Conservation (phyloP, 2,113 vertebrate species). For the Rynchops niger region DNA sequence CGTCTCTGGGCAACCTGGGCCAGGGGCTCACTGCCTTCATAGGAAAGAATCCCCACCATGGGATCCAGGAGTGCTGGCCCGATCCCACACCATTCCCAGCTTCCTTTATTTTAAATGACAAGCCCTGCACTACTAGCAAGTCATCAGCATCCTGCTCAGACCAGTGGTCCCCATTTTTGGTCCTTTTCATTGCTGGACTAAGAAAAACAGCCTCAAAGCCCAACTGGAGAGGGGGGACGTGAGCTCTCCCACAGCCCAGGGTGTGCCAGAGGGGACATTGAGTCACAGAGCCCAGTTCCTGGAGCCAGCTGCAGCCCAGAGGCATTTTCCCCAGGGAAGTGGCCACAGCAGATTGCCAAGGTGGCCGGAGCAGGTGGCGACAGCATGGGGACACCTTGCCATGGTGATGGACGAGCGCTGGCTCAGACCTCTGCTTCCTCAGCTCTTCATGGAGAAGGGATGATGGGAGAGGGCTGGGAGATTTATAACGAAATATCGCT, state of each 20-base stretch:
- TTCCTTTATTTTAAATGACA: neutral
- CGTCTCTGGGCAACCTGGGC: too few species aligned
- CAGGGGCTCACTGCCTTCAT: too few species aligned
- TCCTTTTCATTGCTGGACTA: neutral
- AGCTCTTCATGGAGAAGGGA: neutral
- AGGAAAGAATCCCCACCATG: fast-evolving
- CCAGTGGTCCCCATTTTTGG: fast-evolving
- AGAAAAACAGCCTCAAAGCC: neutral
- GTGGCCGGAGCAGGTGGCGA: neutral
- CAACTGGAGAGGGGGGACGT: fast-evolving
- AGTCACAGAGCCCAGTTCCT: neutral
- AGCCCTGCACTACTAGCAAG: too few species aligned
- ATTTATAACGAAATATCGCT: neutral
- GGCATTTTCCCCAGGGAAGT: neutral
- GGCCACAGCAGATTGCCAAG: neutral
- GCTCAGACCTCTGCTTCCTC: constrained; percentile 55
- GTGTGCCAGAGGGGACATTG: fast-evolving
- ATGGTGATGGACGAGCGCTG: neutral
- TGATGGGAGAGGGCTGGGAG: neutral
- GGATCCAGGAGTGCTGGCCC: neutral
- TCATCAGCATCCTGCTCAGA: neutral
- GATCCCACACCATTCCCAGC: neutral
- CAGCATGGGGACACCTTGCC: neutral
- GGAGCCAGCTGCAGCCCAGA: neutral
- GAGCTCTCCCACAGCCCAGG: neutral